phyloP scores from a whole-genome alignment of 2,888 invertebrate species.

The Hesperia comma region DNA sequence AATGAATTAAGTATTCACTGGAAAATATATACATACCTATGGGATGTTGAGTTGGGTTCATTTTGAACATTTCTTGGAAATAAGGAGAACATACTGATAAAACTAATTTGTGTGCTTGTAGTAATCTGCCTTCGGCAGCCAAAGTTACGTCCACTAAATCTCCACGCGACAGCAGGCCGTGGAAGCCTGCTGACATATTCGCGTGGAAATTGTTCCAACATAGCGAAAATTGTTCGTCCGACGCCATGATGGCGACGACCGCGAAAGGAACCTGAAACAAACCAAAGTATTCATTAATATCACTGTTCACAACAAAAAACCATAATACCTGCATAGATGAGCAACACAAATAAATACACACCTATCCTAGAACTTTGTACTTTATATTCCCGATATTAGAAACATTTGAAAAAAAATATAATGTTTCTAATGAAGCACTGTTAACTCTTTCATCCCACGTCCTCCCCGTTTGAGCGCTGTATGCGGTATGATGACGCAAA shows the following conservation, averaged over 20 bases:
- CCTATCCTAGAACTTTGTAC: constrained; percentile 82
- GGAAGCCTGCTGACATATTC: constrained; percentile 88
- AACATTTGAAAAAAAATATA: constrained; percentile 75
- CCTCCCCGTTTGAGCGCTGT: constrained; percentile 76
- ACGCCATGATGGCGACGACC: constrained; percentile 86
- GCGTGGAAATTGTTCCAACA: constrained; percentile 91
- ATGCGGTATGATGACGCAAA: constrained; percentile 79
- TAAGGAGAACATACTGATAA: constrained; percentile 89
- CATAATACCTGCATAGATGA: background rate
- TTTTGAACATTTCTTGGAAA: constrained; percentile 89
- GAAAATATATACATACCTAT: constrained; percentile 79
- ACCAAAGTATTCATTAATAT: constrained; percentile 18
- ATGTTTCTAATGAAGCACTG: constrained; percentile 65
- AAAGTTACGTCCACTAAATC: constrained; percentile 88
- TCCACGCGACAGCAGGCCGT: constrained; percentile 87
- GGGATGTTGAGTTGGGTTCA: constrained; percentile 87
- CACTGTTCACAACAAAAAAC: background rate
- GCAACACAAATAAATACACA: constrained; percentile 45
- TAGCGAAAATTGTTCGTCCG: constrained; percentile 89
- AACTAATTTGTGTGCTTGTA: constrained; percentile 89
- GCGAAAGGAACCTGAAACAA: constrained; percentile 65
- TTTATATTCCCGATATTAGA: constrained; percentile 76
- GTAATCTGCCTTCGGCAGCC: constrained; percentile 88
- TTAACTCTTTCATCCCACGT: constrained; percentile 66
- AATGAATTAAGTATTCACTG: constrained; percentile 22